Percentiles rank a stretch among this genome's conserved stretches.
Evolutionary conservation across 2,113 vertebrate species (phyloP).

Genomic region (Octodon degus): DNA sequence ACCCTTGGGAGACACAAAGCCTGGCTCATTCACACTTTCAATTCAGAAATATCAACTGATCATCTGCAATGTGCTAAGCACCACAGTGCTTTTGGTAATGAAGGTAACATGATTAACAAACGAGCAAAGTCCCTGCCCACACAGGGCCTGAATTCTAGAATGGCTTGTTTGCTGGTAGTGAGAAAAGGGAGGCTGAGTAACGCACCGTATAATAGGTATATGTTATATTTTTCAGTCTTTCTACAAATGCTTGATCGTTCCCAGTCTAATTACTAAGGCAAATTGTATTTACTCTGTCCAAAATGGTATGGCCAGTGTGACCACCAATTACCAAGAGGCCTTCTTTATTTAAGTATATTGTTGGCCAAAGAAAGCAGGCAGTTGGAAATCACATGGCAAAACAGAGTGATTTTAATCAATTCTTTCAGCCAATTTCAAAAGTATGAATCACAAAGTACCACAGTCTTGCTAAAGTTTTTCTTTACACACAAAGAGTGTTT

Average conservation of each 20-base stretch:
- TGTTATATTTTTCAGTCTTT: not conserved
- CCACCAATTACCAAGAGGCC: not conserved
- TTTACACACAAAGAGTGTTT: constrained; percentile 65
- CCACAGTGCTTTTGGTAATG: not conserved
- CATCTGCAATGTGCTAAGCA: not conserved
- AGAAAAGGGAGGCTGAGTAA: not conserved
- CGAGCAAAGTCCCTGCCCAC: not conserved
- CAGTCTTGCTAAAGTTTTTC: constrained; percentile 46
- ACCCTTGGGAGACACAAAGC: not conserved
- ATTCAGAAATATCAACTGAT: not conserved
- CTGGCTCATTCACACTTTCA: not conserved
- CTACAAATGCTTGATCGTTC: not conserved
- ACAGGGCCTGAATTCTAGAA: not conserved
- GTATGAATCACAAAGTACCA: constrained; percentile 50
- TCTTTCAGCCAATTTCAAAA: constrained; percentile 66
- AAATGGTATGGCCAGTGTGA: not conserved
- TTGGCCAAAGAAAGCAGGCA: constrained; percentile 22
- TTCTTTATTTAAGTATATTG: not conserved
- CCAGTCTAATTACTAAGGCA: not conserved
- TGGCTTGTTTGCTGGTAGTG: not conserved
- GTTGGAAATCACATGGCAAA: constrained; percentile 9
- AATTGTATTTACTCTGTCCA: constrained; percentile 50
- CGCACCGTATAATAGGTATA: not conserved
- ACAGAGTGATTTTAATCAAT: constrained; percentile 61
- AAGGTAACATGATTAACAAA: not conserved